A percentile compares a stretch with the other conserved stretches of the same genome.
Conservation (phyloP, 2,888 invertebrate species). For the Platycheirus albimanus region DNA sequence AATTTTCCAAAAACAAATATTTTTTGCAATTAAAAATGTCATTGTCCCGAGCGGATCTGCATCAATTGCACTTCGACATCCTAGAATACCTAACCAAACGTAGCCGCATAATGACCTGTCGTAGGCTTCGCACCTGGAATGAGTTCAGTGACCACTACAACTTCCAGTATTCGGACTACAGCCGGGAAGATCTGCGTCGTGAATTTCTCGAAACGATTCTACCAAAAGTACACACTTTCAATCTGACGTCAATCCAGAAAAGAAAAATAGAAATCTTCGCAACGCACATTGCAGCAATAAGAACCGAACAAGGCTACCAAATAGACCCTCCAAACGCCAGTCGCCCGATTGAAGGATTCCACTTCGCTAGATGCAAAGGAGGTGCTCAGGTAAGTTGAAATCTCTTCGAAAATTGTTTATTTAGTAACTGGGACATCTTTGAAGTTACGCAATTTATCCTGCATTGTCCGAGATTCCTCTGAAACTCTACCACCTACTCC, state of each 20-base stretch:
- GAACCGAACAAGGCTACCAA: slow-evolving; percentile 34
- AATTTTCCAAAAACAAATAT: too few relatives aligned
- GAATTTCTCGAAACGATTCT: slow-evolving; percentile 54
- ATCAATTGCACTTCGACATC: slow-evolving; percentile 37
- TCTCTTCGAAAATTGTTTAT: too few relatives aligned
- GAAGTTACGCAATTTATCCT: slow-evolving; percentile 28
- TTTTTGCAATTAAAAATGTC: too few relatives aligned
- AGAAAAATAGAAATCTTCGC: slow-evolving; percentile 59
- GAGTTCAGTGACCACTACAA: slow-evolving; percentile 20
- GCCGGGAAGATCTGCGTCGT: slow-evolving; percentile 36
- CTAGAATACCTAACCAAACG: slow-evolving; percentile 46
- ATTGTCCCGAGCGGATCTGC: not conserved
- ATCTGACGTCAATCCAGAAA: slow-evolving; percentile 30
- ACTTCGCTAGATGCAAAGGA: slow-evolving; percentile 12
- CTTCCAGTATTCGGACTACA: slow-evolving; percentile 42
- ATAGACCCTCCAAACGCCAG: not conserved
- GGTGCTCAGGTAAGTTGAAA: slow-evolving; percentile 32
- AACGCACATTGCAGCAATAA: slow-evolving; percentile 4
- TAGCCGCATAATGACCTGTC: slow-evolving; percentile 53
- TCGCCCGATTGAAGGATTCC: slow-evolving; percentile 23
- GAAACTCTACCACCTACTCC: not conserved
- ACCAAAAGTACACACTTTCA: slow-evolving; percentile 44
- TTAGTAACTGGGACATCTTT: not conserved
- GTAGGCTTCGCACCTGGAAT: slow-evolving; percentile 25
- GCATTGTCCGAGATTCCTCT: not conserved